These are phyloP conservation scores for Leptinotarsa juncta DNA, from an alignment of 2,888 invertebrate genomes.

Conservation along the genomic window DNA sequence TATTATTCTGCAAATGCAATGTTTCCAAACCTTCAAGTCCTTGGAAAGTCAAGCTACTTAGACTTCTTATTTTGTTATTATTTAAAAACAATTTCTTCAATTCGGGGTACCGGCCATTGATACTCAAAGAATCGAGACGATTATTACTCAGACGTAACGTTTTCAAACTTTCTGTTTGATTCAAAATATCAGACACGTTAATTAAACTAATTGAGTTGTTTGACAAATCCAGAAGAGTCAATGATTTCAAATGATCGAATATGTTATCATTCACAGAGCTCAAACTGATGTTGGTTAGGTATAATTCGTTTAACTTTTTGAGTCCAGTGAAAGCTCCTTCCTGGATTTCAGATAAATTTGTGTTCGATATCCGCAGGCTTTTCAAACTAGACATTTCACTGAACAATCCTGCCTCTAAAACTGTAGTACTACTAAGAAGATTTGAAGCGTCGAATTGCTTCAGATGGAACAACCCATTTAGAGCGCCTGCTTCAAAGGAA, in stretches of 20 bases:
- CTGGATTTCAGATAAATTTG: conserved; percentile 18
- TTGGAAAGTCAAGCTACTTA: neutral
- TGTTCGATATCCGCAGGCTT: conserved; percentile 18
- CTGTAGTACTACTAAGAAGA: conserved; percentile 27
- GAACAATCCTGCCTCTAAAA: conserved; percentile 18
- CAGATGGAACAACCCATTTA: conserved; percentile 28
- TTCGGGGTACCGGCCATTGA: neutral
- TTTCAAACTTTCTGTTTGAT: neutral
- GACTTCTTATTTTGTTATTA: neutral
- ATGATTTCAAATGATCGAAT: conserved; percentile 4
- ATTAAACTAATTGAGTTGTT: conserved; percentile 4
- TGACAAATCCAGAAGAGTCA: conserved; percentile 22
- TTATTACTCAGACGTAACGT: neutral
- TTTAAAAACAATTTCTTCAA: neutral
- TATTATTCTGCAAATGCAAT: conserved; percentile 16
- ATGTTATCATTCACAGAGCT: neutral
- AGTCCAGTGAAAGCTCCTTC: conserved; percentile 24
- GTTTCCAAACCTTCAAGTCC: neutral
- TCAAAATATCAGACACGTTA: neutral
- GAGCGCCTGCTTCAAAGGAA: conserved; percentile 19
- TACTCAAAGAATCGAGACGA: neutral
- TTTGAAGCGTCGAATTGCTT: conserved; percentile 24
- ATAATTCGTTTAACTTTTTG: conserved; percentile 14
- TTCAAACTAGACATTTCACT: conserved; percentile 9
- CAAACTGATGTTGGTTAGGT: conserved; percentile 22